A percentile compares a stretch with the other conserved stretches of the same genome.
phyloP scores from a whole-genome alignment of 2,888 invertebrate species.

The Megaustenia siamemsis region DNA sequence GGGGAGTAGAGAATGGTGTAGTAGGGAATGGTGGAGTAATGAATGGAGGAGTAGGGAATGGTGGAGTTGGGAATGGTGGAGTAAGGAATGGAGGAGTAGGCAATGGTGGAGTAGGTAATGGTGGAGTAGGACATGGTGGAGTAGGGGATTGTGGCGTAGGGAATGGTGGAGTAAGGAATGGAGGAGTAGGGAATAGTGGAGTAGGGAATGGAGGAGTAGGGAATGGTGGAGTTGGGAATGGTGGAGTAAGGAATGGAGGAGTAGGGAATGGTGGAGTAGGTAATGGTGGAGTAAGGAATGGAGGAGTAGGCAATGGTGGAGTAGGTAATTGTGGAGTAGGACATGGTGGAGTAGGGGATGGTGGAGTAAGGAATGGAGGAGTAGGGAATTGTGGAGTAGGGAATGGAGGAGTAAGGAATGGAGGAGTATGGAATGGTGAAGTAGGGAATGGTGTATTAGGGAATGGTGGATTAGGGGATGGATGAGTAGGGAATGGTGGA shows the following conservation, averaged over 20 bases:
- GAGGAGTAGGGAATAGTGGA: neutral
- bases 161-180: neutral
- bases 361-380: neutral
- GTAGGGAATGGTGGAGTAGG: neutral
- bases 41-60: neutral
- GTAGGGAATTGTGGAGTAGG: slow-evolving; percentile 13
- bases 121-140: neutral
- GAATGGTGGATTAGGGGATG: neutral
- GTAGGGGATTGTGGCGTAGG: no score
- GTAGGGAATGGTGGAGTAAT: neutral
- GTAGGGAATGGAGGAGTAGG: neutral
- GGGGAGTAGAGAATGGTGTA: neutral
- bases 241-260: neutral
- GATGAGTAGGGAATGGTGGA: neutral
- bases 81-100: neutral
- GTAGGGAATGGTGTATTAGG: no score
- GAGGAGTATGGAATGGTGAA: neutral
- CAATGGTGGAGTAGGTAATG: neutral
- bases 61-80: no score
- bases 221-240: no score
- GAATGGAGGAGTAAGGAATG: neutral
- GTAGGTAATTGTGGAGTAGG: neutral
- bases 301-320: neutral
- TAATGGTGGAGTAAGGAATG: no score
- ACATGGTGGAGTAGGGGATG: neutral